Conservation (phyloP, 2,888 invertebrate species). For the Rhagophthalmus giganteus region DNA sequence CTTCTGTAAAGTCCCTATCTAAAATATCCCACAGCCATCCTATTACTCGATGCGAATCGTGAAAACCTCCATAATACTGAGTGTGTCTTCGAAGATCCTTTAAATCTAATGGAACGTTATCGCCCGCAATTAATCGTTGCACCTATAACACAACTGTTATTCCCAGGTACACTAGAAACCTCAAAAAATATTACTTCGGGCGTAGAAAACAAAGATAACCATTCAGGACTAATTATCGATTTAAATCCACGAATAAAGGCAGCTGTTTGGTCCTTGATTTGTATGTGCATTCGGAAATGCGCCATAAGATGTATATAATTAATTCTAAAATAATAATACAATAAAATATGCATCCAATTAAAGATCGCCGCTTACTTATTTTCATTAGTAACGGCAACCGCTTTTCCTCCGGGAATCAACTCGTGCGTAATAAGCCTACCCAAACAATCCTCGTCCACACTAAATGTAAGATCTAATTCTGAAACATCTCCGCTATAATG, state of each 20-base stretch:
- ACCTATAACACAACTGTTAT: constrained; percentile 58
- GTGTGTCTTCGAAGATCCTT: constrained; percentile 87
- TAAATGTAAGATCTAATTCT: constrained; percentile 93
- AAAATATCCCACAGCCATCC: constrained; percentile 99
- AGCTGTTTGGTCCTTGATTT: constrained; percentile 95
- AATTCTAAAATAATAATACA: constrained; percentile 84
- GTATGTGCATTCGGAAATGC: constrained; percentile 96
- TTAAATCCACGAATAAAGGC: constrained; percentile 97
- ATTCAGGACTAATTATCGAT: constrained; percentile 92
- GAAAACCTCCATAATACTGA: constrained; percentile 99
- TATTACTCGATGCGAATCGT: constrained; percentile 95
- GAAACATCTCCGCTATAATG: constrained; percentile 90
- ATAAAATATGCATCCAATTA: too few species aligned
- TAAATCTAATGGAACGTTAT: constrained; percentile 90
- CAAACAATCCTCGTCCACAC: constrained; percentile 92
- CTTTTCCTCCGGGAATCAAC: constrained; percentile 91
- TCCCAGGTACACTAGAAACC: background rate
- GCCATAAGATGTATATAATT: constrained; percentile 99
- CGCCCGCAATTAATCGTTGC: constrained; percentile 93
- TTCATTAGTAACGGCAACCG: constrained; percentile 91
- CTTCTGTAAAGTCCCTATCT: constrained; percentile 89
- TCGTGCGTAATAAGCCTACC: constrained; percentile 95
- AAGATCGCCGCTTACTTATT: constrained; percentile 87
- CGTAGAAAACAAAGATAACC: constrained; percentile 92
- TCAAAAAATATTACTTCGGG: constrained; percentile 70